phyloP scores from a whole-genome alignment of 2,888 invertebrate species.

The Himalopsyche kuldschensis region DNA sequence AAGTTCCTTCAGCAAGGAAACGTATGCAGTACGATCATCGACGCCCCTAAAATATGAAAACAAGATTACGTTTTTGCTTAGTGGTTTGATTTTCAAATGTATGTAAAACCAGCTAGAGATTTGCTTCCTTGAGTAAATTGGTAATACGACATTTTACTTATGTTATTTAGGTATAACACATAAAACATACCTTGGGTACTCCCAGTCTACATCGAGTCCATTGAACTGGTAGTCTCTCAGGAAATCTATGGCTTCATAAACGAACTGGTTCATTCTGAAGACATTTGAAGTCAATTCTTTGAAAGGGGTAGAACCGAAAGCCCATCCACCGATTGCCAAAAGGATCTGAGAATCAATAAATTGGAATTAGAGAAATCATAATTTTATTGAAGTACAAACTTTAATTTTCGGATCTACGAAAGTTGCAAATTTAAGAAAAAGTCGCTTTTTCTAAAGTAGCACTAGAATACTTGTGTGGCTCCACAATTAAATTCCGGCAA shows the following conservation, averaged over 20 bases:
- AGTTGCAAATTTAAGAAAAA: too few relatives aligned
- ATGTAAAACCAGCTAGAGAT: too few relatives aligned
- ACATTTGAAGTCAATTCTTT: slow-evolving; percentile 89
- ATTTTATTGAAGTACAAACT: neutral
- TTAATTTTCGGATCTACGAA: too few relatives aligned
- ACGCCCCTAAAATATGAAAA: slow-evolving; percentile 64
- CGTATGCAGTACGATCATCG: slow-evolving; percentile 83
- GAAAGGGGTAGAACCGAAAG: slow-evolving; percentile 92
- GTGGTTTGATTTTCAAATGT: too few relatives aligned
- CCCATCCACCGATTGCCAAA: slow-evolving; percentile 93
- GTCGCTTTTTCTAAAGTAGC: too few relatives aligned
- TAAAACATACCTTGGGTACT: slow-evolving; percentile 74
- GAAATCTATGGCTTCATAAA: slow-evolving; percentile 92
- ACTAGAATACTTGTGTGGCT: too few relatives aligned
- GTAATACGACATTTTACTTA: too few relatives aligned
- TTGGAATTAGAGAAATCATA: neutral
- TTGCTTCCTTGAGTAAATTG: neutral
- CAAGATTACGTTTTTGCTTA: too few relatives aligned
- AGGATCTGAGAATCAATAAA: slow-evolving; percentile 61
- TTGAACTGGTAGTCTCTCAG: slow-evolving; percentile 88
- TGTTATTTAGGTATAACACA: too few relatives aligned
- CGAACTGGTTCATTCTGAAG: slow-evolving; percentile 93
- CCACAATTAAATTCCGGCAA: too few relatives aligned
- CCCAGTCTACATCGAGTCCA: slow-evolving; percentile 92
- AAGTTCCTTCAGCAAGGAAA: slow-evolving; percentile 82